Evolutionary conservation across 2,888 invertebrate species (phyloP).

Genomic region (Meloe dianella): DNA sequence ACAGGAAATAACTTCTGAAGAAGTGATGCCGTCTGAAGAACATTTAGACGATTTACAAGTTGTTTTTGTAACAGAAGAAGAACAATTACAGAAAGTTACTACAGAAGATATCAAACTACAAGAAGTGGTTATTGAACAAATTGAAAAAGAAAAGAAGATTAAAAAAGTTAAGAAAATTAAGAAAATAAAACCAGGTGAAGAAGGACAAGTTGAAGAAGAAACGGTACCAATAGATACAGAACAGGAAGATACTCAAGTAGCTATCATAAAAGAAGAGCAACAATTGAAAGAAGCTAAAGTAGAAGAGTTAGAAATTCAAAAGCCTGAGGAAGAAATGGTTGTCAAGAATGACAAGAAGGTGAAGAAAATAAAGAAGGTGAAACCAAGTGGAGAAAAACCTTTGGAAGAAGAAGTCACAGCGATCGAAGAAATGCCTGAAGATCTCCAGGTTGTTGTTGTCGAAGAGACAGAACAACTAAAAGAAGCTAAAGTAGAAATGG

Average conservation of each 20-base stretch:
- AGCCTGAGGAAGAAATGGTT: slow-evolving; percentile 52
- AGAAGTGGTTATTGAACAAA: slow-evolving; percentile 34
- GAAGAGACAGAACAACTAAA: slow-evolving; percentile 38
- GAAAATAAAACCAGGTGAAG: slow-evolving; percentile 45
- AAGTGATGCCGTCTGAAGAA: slow-evolving; percentile 34
- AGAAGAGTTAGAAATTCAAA: slow-evolving; percentile 34
- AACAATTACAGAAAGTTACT: slow-evolving; percentile 53
- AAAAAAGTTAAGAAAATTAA: slow-evolving; percentile 46
- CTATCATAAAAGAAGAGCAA: slow-evolving; percentile 42
- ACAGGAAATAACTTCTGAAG: slow-evolving; percentile 35
- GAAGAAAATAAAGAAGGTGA: slow-evolving; percentile 49
- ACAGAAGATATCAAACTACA: slow-evolving; percentile 42
- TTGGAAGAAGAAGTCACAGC: slow-evolving; percentile 41
- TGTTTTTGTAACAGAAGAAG: slow-evolving; percentile 41
- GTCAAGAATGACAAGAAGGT: slow-evolving; percentile 52
- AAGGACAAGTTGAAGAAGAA: slow-evolving; percentile 44
- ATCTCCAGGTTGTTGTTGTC: slow-evolving; percentile 20
- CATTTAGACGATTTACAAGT: slow-evolving; percentile 39
- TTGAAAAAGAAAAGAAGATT: slow-evolving; percentile 31
- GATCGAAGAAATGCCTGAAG: slow-evolving; percentile 15
- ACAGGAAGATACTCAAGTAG: slow-evolving; percentile 13
- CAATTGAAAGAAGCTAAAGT: slow-evolving; percentile 40
- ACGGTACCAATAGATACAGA: slow-evolving; percentile 35
- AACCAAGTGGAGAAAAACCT: slow-evolving; percentile 43
- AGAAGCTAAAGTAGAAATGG: slow-evolving; percentile 33